A percentile compares a stretch with the other conserved stretches of the same genome.
Conservation (phyloP, 2,797 vertebrate genomes). For the Aulostomus chinensis region DNA sequence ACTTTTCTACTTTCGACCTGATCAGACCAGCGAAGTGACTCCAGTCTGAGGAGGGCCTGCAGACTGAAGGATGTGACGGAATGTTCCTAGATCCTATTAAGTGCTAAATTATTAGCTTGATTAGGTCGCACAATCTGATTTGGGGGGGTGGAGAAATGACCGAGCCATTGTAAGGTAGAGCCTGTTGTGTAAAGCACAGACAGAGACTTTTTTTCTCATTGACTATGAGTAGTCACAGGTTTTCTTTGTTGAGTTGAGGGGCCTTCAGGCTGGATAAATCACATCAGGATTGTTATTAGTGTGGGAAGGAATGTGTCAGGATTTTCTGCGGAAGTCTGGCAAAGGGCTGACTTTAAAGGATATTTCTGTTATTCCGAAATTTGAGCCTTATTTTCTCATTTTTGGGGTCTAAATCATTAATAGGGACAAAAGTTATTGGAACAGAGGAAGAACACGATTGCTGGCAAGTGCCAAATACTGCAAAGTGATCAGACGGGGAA, state of each 20-base stretch:
- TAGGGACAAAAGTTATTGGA: no score
- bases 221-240: not conserved
- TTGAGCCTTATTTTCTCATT: no score
- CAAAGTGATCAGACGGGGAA: no score
- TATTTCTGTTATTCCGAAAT: no score
- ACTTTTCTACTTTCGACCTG: not conserved
- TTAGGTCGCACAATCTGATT: not conserved
- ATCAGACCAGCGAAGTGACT: not conserved
- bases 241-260: conserved; percentile 5
- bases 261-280: not conserved
- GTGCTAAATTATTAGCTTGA: no score
- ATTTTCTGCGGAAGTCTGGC: conserved; percentile 1
- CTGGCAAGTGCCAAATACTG: no score
- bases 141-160: not conserved
- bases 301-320: not conserved
- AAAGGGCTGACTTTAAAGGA: no score
- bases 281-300: conserved; percentile 3
- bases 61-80: not conserved
- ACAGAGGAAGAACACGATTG: no score
- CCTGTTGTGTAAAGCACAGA: not conserved
- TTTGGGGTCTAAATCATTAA: no score
- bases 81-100: no score
- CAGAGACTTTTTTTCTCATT: not conserved
- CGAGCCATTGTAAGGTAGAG: not conserved
- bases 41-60: not conserved